These are phyloP conservation scores for Nebria salina DNA, from an alignment of 2,888 invertebrate species.

Conservation along the genomic window DNA sequence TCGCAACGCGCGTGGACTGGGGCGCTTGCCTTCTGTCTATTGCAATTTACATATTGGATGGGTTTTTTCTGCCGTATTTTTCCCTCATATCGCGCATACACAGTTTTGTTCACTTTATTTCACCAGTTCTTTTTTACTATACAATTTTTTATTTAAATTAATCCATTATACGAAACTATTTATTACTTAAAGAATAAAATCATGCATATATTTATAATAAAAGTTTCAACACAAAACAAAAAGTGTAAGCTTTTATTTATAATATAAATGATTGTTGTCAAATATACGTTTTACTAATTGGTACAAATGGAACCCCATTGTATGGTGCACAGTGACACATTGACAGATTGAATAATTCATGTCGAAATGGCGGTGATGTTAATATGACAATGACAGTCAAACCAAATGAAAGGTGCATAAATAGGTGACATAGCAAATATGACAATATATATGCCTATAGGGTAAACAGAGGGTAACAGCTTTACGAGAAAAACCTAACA, in stretches of 20 bases:
- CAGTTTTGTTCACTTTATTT: conserved; percentile 16
- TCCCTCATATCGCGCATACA: conserved; percentile 40
- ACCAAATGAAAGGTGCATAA: conserved; percentile 6
- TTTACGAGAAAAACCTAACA: too few relatives aligned
- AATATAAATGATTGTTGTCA: conserved; percentile 13
- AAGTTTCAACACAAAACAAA: too few relatives aligned
- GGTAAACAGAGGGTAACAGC: too few relatives aligned
- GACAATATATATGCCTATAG: too few relatives aligned
- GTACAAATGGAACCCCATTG: conserved; percentile 30
- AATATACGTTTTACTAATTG: conserved; percentile 31
- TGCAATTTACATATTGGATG: conserved; percentile 45
- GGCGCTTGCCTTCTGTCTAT: conserved; percentile 37
- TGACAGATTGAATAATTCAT: conserved; percentile 43
- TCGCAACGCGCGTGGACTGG: too few relatives aligned
- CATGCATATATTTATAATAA: too few relatives aligned
- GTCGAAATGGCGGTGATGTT: conserved; percentile 40
- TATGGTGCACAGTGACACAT: conserved; percentile 30
- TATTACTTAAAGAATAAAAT: too few relatives aligned
- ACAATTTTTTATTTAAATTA: too few relatives aligned
- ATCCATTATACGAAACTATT: too few relatives aligned
- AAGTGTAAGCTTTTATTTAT: too few relatives aligned
- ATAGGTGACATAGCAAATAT: conserved; percentile 4
- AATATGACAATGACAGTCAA: conserved; percentile 36
- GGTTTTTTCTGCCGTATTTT: conserved; percentile 18
- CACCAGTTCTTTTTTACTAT: too few relatives aligned